These are phyloP conservation scores for Drosophila prostipennis DNA, from an alignment of 2,888 invertebrate species.

Conservation along the genomic window DNA sequence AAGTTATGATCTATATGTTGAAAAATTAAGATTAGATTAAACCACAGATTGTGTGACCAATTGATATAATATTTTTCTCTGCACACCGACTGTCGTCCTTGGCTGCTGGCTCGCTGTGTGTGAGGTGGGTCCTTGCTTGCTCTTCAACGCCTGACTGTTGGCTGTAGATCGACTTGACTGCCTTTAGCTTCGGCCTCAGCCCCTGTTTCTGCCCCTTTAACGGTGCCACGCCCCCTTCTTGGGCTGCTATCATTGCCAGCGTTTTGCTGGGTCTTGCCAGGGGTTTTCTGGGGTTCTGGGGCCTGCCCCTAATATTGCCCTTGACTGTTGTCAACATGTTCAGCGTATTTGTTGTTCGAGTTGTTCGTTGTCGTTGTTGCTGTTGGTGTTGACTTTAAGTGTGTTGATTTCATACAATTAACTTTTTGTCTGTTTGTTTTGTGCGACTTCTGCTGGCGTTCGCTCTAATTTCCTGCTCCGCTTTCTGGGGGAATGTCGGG, in stretches of 20 bases:
- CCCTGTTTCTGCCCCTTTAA: slow-evolving; percentile 5
- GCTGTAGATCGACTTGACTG: slow-evolving; percentile 42
- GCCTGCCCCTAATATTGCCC: slow-evolving; percentile 47
- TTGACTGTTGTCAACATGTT: slow-evolving; percentile 58
- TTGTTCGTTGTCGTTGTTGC: slow-evolving; percentile 31
- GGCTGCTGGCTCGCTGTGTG: slow-evolving; percentile 47
- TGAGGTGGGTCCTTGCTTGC: slow-evolving; percentile 54
- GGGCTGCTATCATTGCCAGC: slow-evolving; percentile 44
- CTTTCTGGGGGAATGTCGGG: slow-evolving; percentile 11
- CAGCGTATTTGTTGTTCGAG: slow-evolving; percentile 54
- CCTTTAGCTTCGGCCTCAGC: slow-evolving; percentile 29
- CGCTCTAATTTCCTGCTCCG: slow-evolving; percentile 57
- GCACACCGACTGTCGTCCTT: slow-evolving; percentile 31
- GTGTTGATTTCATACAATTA: slow-evolving; percentile 81
- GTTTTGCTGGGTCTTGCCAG: slow-evolving; percentile 14
- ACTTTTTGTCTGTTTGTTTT: slow-evolving; percentile 76
- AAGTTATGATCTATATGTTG: too few relatives aligned
- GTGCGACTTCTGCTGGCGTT: slow-evolving; percentile 53
- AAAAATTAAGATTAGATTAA: background rate
- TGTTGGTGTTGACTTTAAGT: slow-evolving; percentile 73
- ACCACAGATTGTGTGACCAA: background rate
- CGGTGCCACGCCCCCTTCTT: slow-evolving; percentile 21
- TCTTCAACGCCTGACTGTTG: slow-evolving; percentile 55
- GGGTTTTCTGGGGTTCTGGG: slow-evolving; percentile 18
- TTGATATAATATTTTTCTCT: slow-evolving; percentile 21